Conservation (phyloP, 2,113 vertebrate genomes). For the Motacilla tschutschensis region DNA sequence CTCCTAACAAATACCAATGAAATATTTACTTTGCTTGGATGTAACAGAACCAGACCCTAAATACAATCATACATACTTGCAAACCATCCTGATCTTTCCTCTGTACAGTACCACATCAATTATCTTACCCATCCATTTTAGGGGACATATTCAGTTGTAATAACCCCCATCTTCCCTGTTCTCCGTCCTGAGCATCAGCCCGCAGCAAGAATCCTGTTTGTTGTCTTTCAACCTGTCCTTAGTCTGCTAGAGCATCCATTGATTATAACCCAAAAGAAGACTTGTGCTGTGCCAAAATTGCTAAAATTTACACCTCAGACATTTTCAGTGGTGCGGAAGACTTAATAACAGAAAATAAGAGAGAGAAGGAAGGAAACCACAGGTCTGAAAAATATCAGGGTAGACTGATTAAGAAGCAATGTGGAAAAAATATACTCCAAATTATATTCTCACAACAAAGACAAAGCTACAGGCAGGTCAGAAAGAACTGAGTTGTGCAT, state of each 20-base stretch:
- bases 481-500: background rate
- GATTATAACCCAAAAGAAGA: background rate
- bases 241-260: background rate
- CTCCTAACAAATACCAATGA: background rate
- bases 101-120: background rate
- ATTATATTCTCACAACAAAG: background rate
- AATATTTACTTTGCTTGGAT: background rate
- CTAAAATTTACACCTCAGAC: background rate
- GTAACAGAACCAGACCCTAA: background rate
- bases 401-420: background rate
- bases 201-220: background rate
- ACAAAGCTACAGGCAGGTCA: background rate
- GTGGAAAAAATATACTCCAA: background rate
- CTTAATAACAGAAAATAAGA: background rate
- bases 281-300: background rate
- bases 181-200: rapidly evolving
- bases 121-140: background rate
- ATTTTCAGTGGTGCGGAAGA: background rate
- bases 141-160: background rate
- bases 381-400: background rate
- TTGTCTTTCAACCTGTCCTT: background rate
- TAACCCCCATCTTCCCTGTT: background rate
- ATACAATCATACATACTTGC: background rate
- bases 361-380: background rate
- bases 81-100: background rate